Evolutionary conservation across 2,797 vertebrate species (phyloP), one percentile per base, ranked within the genome.

Genomic region (Enteromius fasciolatus): DNA sequence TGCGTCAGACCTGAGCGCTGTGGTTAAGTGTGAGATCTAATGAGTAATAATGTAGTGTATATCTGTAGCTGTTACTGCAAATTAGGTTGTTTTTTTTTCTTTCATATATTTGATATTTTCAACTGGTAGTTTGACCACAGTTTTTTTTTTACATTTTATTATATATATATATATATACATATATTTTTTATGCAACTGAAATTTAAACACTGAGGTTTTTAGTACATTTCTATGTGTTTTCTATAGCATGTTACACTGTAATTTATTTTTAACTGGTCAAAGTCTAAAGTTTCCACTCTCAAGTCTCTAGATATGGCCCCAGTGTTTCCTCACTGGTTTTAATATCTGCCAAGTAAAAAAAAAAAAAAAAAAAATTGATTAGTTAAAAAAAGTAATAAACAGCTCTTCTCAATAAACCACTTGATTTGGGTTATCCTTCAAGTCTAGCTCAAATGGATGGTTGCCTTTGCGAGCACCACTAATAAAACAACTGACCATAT

Each of bases 31-130:
- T 68, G 36, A 44, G 36, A 33, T 68, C 50, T 69, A 61, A 76
- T 68, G 63, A 69, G 74, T 69, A 76, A 82, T 66, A 31, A 63
- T 9, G 28, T 67, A n/a, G 59, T 81, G 11, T 39, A 63, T 63
- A 17, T 9, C n/a, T 75, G 46, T 44, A 11, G 23, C 33, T 76
- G 59, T 76, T 23, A 17, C 36, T 50, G 69, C 41, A 10, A 63
- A 50, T 72, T 25, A 3, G 70, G 5, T 41, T 20, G 5, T 39
- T 57, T 10, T 75, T 23, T 63, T 41, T 17, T 14, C 5, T 48
- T 36, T 54, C 6, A 36, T 54, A 52, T 9, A 1, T 12, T 11
- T 54, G 2, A 25, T 12, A 39, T 28, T 54, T 66, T 54, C 64
- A 79, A 5, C 7, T 23, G 0, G 36, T 59, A 18, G 66, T 39